Conservation (phyloP, 2,113 vertebrate genomes). For the Pithys albifrons region DNA sequence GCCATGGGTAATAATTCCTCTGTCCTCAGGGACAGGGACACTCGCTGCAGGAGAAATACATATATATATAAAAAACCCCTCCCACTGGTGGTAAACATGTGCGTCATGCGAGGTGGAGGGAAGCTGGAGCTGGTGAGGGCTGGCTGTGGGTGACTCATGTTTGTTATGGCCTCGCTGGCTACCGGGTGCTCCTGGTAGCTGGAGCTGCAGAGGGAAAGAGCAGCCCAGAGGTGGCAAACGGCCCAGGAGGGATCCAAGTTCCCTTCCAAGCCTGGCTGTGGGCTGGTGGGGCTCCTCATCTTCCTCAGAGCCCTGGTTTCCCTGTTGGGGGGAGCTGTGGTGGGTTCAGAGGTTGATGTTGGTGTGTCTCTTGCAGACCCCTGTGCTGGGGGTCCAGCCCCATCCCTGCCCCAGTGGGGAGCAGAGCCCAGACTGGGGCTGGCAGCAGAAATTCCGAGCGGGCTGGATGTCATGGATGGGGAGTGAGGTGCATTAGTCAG, state of each 20-base stretch:
- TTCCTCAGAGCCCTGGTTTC: not conserved
- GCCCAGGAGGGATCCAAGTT: not conserved
- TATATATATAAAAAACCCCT: not conserved
- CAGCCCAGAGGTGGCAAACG: not conserved
- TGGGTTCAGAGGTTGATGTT: not conserved
- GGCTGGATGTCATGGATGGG: not conserved
- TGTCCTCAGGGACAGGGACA: conserved; percentile 15
- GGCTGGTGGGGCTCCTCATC: not conserved
- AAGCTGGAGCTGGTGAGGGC: conserved; percentile 31
- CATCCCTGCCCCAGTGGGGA: fast-evolving
- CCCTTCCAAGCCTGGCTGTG: not conserved
- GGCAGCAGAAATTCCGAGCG: not conserved
- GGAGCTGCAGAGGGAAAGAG: not conserved
- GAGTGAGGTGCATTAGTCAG: conserved; percentile 44
- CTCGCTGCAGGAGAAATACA: conserved; percentile 6
- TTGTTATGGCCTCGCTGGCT: conserved; percentile 26
- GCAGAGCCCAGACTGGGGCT: not conserved
- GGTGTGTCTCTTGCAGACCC: fast-evolving
- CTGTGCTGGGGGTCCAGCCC: not conserved
- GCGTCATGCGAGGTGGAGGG: conserved; percentile 11
- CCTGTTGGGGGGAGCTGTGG: not conserved
- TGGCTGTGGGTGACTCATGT: conserved; percentile 36
- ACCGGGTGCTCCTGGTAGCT: not conserved
- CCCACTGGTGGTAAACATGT: conserved; percentile 45
- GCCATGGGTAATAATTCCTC: not conserved